Conservation (phyloP, 2,113 vertebrate genomes). For the Lophura nycthemera region DNA sequence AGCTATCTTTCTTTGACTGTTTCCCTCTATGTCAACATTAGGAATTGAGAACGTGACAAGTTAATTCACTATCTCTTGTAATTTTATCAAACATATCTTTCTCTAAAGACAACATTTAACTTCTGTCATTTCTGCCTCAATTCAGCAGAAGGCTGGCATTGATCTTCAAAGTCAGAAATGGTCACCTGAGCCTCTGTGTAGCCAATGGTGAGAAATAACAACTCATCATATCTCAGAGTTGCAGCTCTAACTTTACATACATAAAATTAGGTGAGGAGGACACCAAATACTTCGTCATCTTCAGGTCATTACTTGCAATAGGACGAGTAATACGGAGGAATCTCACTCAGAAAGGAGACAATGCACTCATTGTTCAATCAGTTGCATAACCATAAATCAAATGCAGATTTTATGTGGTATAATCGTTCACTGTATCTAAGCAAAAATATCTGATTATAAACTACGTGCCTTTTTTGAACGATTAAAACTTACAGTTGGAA, state of each 20-base stretch:
- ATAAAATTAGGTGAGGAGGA: neutral
- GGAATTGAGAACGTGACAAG: neutral
- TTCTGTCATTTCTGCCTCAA: neutral
- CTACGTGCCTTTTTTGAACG: neutral
- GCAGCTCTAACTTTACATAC: neutral
- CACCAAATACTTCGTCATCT: neutral
- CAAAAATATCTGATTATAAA: neutral
- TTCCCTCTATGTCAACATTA: neutral
- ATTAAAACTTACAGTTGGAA: neutral
- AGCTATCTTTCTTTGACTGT: neutral
- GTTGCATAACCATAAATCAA: neutral
- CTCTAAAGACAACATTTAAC: neutral
- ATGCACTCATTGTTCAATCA: neutral
- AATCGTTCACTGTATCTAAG: neutral
- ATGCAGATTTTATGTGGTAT: neutral
- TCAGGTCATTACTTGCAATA: neutral
- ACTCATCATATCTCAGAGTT: neutral
- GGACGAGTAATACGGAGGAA: neutral
- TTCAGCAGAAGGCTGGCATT: neutral
- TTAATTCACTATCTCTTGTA: fast-evolving
- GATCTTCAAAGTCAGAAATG: neutral
- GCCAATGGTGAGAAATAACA: neutral
- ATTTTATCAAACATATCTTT: neutral
- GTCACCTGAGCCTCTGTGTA: neutral
- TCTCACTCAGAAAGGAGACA: neutral